Evolutionary conservation across 2,797 vertebrate genomes (phyloP).

Genomic region (Diplodus puntazzo): DNA sequence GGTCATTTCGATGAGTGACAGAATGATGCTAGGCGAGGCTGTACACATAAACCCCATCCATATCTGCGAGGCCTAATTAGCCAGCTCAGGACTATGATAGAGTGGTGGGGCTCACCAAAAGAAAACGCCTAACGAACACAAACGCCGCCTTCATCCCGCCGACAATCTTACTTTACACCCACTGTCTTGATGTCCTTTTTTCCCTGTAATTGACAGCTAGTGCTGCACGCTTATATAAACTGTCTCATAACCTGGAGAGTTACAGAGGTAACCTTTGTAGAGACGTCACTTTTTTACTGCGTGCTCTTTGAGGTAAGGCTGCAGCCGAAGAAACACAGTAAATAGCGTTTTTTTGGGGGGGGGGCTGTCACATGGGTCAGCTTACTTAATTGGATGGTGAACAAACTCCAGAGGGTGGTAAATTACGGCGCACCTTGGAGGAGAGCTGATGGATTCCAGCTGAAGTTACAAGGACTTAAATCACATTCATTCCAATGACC

Average conservation of each 20-base stretch:
- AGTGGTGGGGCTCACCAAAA: slow-evolving; percentile 45
- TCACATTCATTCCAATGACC: slow-evolving; percentile 48
- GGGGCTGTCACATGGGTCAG: slow-evolving; percentile 27
- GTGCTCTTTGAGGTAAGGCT: slow-evolving; percentile 2
- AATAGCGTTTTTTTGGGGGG: neutral
- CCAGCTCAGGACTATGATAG: slow-evolving; percentile 49
- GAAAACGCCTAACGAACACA: slow-evolving; percentile 59
- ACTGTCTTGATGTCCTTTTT: slow-evolving; percentile 1
- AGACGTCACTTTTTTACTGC: slow-evolving; percentile 13
- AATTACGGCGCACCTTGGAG: slow-evolving; percentile 20
- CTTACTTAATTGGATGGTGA: slow-evolving; percentile 45
- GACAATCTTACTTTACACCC: slow-evolving; percentile 17
- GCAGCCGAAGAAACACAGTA: slow-evolving; percentile 4
- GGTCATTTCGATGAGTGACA: slow-evolving; percentile 76
- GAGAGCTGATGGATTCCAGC: slow-evolving; percentile 38
- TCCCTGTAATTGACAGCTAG: slow-evolving; percentile 61
- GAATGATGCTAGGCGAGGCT: slow-evolving; percentile 74
- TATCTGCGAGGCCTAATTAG: slow-evolving; percentile 74
- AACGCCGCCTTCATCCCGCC: slow-evolving; percentile 45
- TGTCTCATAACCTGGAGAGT: slow-evolving; percentile 37
- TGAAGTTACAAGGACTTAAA: slow-evolving; percentile 53
- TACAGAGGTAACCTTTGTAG: slow-evolving; percentile 21
- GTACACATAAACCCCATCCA: slow-evolving; percentile 64
- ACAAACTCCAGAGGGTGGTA: slow-evolving; percentile 28
- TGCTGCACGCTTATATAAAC: slow-evolving; percentile 17